Percentiles rank a stretch among this genome's conserved stretches.
Conservation (phyloP, 2,888 invertebrate species). For the Pocota personata region DNA sequence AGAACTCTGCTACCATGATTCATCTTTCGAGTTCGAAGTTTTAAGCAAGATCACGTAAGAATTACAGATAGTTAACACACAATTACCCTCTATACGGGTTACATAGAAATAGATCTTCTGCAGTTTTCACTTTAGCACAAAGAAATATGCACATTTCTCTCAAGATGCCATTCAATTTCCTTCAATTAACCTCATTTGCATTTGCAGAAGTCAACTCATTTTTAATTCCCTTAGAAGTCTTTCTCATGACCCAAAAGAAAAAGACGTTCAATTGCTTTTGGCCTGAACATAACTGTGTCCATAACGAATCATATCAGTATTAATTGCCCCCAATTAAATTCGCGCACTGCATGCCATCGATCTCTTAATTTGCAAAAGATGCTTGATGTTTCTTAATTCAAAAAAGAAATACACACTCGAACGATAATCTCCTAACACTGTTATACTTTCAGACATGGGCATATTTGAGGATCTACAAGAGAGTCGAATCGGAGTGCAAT, state of each 20-base stretch:
- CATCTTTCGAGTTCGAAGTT: too few species aligned
- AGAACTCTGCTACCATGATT: too few species aligned
- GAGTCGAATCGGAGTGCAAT: conserved; percentile 87
- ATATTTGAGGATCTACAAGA: conserved; percentile 90
- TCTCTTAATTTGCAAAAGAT: conserved; percentile 48
- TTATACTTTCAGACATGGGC: conserved; percentile 89
- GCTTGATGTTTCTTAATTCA: conserved; percentile 3
- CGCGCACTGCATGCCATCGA: conserved; percentile 48
- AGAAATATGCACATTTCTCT: not conserved
- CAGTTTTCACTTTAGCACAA: not conserved
- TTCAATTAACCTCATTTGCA: conserved; percentile 65
- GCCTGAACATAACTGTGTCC: not conserved
- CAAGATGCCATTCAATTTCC: conserved; percentile 26
- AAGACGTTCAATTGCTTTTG: conserved; percentile 29
- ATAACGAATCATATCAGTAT: conserved; percentile 25
- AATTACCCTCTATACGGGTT: not conserved
- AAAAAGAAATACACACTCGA: not conserved
- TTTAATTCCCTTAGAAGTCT: not conserved
- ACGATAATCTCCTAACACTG: not conserved
- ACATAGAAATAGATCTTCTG: not conserved
- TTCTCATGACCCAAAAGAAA: conserved; percentile 65
- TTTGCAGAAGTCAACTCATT: conserved; percentile 25
- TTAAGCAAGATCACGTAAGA: not conserved
- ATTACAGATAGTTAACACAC: not conserved
- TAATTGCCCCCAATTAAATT: conserved; percentile 63